A percentile compares a stretch with the other conserved stretches of the same genome.
Conservation (phyloP, 2,888 invertebrate species). For the Cephalotes varians region DNA sequence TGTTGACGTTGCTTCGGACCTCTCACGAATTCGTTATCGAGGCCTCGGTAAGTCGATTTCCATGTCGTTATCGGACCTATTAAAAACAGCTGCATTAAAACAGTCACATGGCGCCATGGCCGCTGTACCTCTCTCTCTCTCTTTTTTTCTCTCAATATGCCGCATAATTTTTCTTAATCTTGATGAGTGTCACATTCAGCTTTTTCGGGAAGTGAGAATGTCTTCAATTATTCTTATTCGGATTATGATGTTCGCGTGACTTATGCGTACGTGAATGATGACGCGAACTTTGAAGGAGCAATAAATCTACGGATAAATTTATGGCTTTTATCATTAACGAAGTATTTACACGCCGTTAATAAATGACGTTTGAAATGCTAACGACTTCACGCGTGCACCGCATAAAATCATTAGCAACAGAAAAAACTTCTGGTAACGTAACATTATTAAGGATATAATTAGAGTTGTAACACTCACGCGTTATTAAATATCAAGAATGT, state of each 20-base stretch:
- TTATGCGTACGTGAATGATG: background rate
- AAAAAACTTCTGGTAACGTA: background rate
- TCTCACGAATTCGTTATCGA: slow-evolving; percentile 65
- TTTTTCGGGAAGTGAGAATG: slow-evolving; percentile 19
- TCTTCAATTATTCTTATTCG: background rate
- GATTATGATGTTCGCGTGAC: background rate
- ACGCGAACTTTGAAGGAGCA: background rate
- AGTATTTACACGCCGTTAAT: background rate
- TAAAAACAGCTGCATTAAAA: slow-evolving; percentile 59
- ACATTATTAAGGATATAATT: slow-evolving; percentile 4
- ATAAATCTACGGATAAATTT: background rate
- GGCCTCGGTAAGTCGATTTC: slow-evolving; percentile 67
- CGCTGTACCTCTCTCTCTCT: slow-evolving; percentile 15
- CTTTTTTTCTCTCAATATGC: slow-evolving; percentile 39
- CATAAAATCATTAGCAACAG: background rate
- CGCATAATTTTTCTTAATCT: slow-evolving; percentile 40
- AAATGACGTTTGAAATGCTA: background rate
- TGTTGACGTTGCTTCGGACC: slow-evolving; percentile 6
- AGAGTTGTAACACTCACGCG: background rate
- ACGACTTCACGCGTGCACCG: background rate
- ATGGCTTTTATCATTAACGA: background rate
- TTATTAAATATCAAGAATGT: background rate
- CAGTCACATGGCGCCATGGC: background rate
- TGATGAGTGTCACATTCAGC: slow-evolving; percentile 5
- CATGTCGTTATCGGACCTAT: slow-evolving; percentile 69